Base-by-base conservation (phyloP, 2,797 vertebrate species). In the Diglossa cyanea region DNA sequence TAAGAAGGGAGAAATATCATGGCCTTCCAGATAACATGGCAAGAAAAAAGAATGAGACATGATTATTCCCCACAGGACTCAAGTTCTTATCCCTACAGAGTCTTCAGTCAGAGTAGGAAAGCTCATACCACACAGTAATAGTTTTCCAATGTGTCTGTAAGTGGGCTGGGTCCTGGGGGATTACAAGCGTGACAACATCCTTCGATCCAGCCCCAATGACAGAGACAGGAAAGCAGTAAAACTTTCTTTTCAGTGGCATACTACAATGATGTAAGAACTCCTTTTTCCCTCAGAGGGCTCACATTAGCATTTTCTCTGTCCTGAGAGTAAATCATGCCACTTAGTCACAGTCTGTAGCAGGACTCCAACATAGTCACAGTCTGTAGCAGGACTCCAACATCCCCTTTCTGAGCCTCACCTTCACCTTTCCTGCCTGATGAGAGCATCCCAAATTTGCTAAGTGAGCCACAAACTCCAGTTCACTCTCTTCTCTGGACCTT, bases 231-330 rank as follows among this genome's bases (percentile, higher is more conserved):
- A 84, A 88, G 90, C 53, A 87, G 80, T 82, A 93, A 91, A 93
- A 86, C 61, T 86, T 91, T 80, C 67, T 47, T 83, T 92, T 86
- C 74, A 86, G 57, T 88, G 53, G 74, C 80, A 93, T 77, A 33
- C 39, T 50, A 47, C 48, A 91, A 85, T 92, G 78, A 92, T 74
- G 78, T 89, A 85, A 96, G 84, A 82, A 93, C 20, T 87, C 17
- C 30, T 77, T 74, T 74, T 94, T 77, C 35, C 61, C 60, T 93
- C 42, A 44, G 50, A 93, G 74, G 42, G 18, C 39, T 92, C 57
- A 83, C 57, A 74, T 89, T 83, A 89, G 15, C 44, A 25, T 95
- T 92, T 95, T 80, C 40, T 67, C 71, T 77, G 84, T 79, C 39
- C 44, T 71, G 15, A 53, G 35, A 58, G 61, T 89, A 95, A 95